phyloP scores from a whole-genome alignment of 1,140 invertebrate species.

The Achroia grisella region DNA sequence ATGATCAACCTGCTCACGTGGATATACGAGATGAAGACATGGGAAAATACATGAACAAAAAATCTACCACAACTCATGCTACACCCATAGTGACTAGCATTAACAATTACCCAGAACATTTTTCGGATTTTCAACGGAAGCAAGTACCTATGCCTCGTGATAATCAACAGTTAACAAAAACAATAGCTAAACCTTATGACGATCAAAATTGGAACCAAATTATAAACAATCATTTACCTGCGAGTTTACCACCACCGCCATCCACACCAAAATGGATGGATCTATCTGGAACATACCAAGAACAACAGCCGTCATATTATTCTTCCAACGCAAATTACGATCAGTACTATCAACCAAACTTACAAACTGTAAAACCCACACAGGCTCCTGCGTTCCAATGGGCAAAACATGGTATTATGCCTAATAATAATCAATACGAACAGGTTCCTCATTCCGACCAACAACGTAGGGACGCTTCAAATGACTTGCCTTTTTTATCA shows the following conservation, averaged over 20 bases:
- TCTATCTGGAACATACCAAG: background rate
- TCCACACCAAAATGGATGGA: constrained; percentile 5
- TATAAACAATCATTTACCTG: constrained; percentile 6
- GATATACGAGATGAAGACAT: constrained; percentile 27
- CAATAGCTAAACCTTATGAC: background rate
- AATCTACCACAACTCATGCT: background rate
- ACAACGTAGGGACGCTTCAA: too few species aligned
- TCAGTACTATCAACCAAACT: too few species aligned
- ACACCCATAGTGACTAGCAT: background rate
- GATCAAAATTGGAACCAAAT: constrained; percentile 1
- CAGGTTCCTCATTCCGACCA: too few species aligned
- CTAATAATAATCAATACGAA: too few species aligned
- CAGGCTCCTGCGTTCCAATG: too few species aligned
- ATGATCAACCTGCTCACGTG: constrained; percentile 20
- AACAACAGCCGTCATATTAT: too few species aligned
- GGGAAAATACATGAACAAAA: constrained; percentile 24
- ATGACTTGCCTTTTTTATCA: background rate
- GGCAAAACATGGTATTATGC: too few species aligned
- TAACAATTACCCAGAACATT: background rate
- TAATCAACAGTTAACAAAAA: too few species aligned
- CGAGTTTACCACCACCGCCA: constrained; percentile 3
- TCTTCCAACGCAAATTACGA: too few species aligned
- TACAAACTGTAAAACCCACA: too few species aligned
- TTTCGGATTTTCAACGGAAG: background rate
- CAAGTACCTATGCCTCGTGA: background rate